Percentiles rank a stretch among this genome's conserved stretches.
phyloP scores from a whole-genome alignment of 2,888 invertebrate species.

The Noctua janthe region DNA sequence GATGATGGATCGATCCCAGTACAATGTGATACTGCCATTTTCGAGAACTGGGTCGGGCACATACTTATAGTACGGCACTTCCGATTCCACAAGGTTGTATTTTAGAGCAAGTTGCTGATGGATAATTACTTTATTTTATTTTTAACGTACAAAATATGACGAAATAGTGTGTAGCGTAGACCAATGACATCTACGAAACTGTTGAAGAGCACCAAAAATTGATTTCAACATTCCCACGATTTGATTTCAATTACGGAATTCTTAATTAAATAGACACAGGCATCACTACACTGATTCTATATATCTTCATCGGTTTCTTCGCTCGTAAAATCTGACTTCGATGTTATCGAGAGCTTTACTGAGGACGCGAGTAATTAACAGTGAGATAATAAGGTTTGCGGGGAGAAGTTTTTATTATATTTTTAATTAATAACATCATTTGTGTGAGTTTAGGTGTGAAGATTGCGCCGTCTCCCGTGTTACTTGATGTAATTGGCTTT shows the following conservation, averaged over 20 bases:
- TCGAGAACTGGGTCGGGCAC: too few species aligned
- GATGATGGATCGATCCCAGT: too few species aligned
- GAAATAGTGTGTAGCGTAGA: background rate
- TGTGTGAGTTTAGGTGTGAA: conserved; percentile 69
- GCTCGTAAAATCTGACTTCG: conserved; percentile 71
- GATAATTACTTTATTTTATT: background rate
- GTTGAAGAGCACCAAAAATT: conserved; percentile 26
- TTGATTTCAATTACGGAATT: conserved; percentile 62
- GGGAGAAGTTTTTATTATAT: conserved; percentile 67
- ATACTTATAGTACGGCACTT: too few species aligned
- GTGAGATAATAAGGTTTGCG: conserved; percentile 69
- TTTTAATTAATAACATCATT: conserved; percentile 75
- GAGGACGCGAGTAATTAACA: conserved; percentile 66
- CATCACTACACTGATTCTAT: conserved; percentile 62
- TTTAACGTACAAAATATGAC: background rate
- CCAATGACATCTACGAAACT: background rate
- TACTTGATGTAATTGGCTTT: conserved; percentile 71
- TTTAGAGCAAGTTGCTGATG: too few species aligned
- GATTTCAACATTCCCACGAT: conserved; percentile 61
- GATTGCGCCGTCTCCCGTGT: conserved; percentile 56
- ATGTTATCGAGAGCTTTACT: conserved; percentile 66
- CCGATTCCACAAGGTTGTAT: too few species aligned
- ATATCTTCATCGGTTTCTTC: conserved; percentile 63
- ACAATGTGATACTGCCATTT: too few species aligned
- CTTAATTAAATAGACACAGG: conserved; percentile 63